Base-by-base conservation (phyloP, 1,140 invertebrate species). In the Aphidius gifuensis region DNA sequence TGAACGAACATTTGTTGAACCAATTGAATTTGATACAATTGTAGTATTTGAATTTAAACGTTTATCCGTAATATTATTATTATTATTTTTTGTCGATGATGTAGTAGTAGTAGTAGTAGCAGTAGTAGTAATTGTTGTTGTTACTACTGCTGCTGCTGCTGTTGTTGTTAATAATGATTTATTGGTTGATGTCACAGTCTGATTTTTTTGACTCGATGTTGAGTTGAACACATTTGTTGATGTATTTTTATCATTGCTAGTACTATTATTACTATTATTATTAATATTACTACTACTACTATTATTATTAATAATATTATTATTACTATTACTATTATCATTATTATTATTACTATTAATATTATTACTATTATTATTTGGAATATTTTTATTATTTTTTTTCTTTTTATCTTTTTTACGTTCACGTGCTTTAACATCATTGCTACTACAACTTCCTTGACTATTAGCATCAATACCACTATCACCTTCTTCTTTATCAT, bases 401-500 rank as follows among this genome's bases (percentile, higher is more conserved):
- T 91, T 90, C 75, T 91, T 91, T 74, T 91, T 91, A 76, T 92
- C 92, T 64, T 92, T 90, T 71, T 90, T 91, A 57, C 84, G 84
- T 65, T 85, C 86, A 48, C 83, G 81, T 59, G 83, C 83, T 0
- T 84, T 87, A 2, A 83, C 86, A 69, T 92, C 90, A 58, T 88
- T 90, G 58, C 89, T 91, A 46, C 89, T 91, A 74, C 90, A 93
- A 54, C 91, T 93, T 2, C 91, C 92, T 76, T 89, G 85, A 68
- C 90, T 91, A 78, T 92, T 92, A 39, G 90, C 89, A 81, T 93
- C 92, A 64, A 93, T 92, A 61, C 92, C 92, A 69, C 91, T 92
- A 78, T 94, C 90, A 49, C 90, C 90, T 75, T 93, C 91, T 71
- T 93, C 91, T 68, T 90, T 88, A 66, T 89, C 86, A 23, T 73